Evolutionary conservation across 2,888 invertebrate genomes (phyloP).

Genomic region (Antitype chi): DNA sequence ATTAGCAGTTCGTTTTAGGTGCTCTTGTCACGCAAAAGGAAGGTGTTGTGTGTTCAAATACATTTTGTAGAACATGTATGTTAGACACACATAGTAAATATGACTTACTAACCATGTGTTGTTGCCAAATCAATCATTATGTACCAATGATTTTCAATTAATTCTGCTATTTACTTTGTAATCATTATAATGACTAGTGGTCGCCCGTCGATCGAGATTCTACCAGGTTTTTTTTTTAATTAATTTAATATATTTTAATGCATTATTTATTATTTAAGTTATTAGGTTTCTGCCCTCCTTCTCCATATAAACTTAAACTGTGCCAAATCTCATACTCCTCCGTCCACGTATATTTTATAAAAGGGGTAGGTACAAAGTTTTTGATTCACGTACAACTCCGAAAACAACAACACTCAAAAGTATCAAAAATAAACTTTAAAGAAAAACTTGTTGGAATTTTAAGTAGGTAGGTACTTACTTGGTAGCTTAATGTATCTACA

Average conservation of each 20-base stretch:
- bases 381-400: background rate
- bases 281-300: too few relatives aligned
- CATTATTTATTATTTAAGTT: too few relatives aligned
- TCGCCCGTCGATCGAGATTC: too few relatives aligned
- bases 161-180: background rate
- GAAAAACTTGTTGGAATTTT: background rate
- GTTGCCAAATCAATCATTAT: constrained; percentile 7
- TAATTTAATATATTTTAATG: too few relatives aligned
- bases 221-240: too few relatives aligned
- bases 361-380: too few relatives aligned
- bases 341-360: too few relatives aligned
- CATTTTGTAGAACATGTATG: constrained; percentile 22
- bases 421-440: background rate
- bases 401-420: background rate
- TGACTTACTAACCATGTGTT: constrained; percentile 1
- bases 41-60: constrained; percentile 8
- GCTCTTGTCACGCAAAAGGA: background rate
- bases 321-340: too few relatives aligned
- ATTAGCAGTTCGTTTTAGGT: constrained; percentile 4
- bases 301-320: too few relatives aligned
- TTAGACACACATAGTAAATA: constrained; percentile 28
- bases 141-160: background rate
- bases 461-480: background rate
- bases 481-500: background rate
- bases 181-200: background rate